These are phyloP conservation scores for Diplosoma virens DNA, from an alignment of 23 tunicate genomes.

Conservation along the genomic window DNA sequence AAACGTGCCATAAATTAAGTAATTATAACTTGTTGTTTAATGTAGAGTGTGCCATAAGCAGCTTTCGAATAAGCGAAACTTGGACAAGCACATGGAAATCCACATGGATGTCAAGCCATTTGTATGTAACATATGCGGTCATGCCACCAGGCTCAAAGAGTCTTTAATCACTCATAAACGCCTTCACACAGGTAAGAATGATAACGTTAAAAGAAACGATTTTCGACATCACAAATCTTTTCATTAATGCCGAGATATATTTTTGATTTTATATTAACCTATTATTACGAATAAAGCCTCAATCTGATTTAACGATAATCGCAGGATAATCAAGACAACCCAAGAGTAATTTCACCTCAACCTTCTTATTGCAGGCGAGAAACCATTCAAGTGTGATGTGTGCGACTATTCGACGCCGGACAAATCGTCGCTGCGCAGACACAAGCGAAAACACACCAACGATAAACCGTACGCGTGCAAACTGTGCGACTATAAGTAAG, in stretches of 20 bases:
- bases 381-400: constrained; percentile 83
- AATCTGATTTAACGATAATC: no score
- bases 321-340: no score
- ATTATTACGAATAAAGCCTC: no score
- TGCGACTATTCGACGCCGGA: constrained; percentile 81
- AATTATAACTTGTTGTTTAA: no score
- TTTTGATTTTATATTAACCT: no score
- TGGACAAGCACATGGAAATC: constrained; percentile 84
- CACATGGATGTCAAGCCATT: constrained; percentile 68
- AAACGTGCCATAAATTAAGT: no score
- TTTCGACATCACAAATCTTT: no score
- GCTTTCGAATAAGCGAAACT: constrained; percentile 64
- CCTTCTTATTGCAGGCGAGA: constrained; percentile 61
- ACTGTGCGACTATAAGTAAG: constrained; percentile 78
- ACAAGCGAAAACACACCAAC: constrained; percentile 71
- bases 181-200: constrained; percentile 85
- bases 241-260: no score
- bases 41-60: constrained; percentile 65
- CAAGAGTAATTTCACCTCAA: background rate
- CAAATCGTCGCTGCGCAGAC: constrained; percentile 82
- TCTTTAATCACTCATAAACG: constrained; percentile 85
- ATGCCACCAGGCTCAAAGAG: constrained; percentile 75
- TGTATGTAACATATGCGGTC: constrained; percentile 76
- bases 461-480: constrained; percentile 81
- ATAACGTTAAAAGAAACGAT: no score